These are phyloP conservation scores for Tetramorium bicarinatum DNA, from an alignment of 2,888 invertebrate genomes.

Conservation along the genomic window DNA sequence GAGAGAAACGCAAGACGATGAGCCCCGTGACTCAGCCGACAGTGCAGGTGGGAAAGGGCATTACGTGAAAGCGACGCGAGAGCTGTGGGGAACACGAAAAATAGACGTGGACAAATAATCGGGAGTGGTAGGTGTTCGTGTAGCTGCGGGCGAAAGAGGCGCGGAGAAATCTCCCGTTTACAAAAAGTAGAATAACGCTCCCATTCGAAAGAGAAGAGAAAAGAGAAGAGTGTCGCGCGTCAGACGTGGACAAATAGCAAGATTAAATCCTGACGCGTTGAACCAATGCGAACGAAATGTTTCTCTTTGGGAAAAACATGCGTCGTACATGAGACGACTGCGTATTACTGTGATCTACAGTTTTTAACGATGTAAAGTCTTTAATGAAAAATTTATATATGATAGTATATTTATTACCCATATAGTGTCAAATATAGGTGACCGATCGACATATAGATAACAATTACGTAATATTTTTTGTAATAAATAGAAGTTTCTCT, in stretches of 20 bases:
- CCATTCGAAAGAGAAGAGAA: neutral
- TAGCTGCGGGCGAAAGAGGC: conserved; percentile 15
- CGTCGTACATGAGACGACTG: conserved; percentile 1
- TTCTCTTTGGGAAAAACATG: conserved; percentile 17
- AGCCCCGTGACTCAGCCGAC: conserved; percentile 61
- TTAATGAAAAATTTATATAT: neutral
- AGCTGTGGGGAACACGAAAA: conserved; percentile 30
- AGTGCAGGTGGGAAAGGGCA: conserved; percentile 32
- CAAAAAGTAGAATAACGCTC: conserved; percentile 43
- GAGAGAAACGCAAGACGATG: conserved; percentile 15
- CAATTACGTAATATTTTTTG: neutral
- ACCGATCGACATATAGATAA: neutral
- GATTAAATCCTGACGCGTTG: conserved; percentile 42
- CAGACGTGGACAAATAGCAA: conserved; percentile 50
- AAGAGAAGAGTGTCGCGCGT: conserved; percentile 21
- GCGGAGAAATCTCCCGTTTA: conserved; percentile 39
- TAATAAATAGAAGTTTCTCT: neutral
- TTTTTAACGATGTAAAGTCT: conserved; percentile 11
- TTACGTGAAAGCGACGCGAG: conserved; percentile 35
- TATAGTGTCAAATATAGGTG: neutral
- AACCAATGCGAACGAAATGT: conserved; percentile 15
- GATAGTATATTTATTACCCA: neutral
- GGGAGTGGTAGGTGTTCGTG: conserved; percentile 24
- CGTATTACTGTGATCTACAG: neutral
- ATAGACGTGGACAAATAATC: conserved; percentile 47